These are phyloP conservation scores for Pelmatolapia mariae DNA, from an alignment of 2,113 vertebrate species.

Conservation along the genomic window DNA sequence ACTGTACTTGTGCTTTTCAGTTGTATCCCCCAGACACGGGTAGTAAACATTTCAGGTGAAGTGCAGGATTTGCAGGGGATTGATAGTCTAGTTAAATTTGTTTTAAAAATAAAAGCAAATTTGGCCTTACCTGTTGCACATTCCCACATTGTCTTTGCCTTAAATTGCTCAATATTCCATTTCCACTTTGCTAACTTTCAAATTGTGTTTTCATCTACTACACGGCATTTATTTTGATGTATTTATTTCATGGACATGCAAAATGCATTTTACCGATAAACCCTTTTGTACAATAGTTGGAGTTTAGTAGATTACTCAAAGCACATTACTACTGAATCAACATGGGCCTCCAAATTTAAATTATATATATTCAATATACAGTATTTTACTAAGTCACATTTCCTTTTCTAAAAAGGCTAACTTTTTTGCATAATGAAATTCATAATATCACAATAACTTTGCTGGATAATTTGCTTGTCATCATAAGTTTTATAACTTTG, in stretches of 20 bases:
- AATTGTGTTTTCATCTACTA: constrained; percentile 48
- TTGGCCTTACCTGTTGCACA: constrained; percentile 65
- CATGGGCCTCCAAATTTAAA: constrained; percentile 68
- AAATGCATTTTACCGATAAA: constrained; percentile 55
- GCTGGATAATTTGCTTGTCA: constrained; percentile 65
- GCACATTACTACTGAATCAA: constrained; percentile 69
- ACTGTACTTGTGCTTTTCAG: constrained; percentile 72
- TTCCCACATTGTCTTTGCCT: constrained; percentile 61
- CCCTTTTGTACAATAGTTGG: constrained; percentile 66
- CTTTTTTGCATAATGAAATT: constrained; percentile 79
- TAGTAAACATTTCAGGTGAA: constrained; percentile 53
- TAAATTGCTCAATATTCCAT: constrained; percentile 38
- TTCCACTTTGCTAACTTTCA: constrained; percentile 47
- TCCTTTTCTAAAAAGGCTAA: constrained; percentile 72
- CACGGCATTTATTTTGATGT: constrained; percentile 32
- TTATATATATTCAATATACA: constrained; percentile 65
- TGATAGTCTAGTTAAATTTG: constrained; percentile 53
- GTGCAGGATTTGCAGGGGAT: constrained; percentile 33
- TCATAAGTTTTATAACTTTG: constrained; percentile 58
- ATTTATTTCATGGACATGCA: constrained; percentile 69
- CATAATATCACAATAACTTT: constrained; percentile 72
- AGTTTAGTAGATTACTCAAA: constrained; percentile 71
- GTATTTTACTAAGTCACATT: constrained; percentile 63
- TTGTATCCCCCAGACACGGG: constrained; percentile 44
- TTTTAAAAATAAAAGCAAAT: constrained; percentile 56